These are phyloP conservation scores for Apis dorsata DNA, from an alignment of 1,140 invertebrate species.

Conservation along the genomic window DNA sequence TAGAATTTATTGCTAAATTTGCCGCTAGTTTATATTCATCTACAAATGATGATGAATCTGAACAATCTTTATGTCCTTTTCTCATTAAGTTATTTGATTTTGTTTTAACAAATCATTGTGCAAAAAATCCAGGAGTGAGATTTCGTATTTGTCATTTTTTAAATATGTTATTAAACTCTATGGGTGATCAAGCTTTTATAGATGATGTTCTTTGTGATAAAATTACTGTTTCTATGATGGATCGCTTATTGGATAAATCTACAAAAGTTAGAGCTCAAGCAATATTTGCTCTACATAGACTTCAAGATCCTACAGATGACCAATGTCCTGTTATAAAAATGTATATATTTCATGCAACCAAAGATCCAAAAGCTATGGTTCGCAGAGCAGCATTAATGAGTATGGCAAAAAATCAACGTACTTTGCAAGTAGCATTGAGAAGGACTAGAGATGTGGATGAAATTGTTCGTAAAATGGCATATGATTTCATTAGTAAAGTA, in stretches of 20 bases:
- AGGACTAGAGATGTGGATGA: slow-evolving; percentile 88
- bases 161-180: slow-evolving; percentile 85
- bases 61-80: slow-evolving; percentile 69
- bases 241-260: slow-evolving; percentile 86
- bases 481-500: slow-evolving; percentile 85
- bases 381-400: slow-evolving; percentile 73
- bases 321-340: slow-evolving; percentile 89
- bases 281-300: slow-evolving; percentile 87
- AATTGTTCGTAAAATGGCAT: slow-evolving; percentile 87
- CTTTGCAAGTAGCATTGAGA: slow-evolving; percentile 82
- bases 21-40: slow-evolving; percentile 70
- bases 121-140: slow-evolving; percentile 83
- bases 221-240: slow-evolving; percentile 86
- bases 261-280: slow-evolving; percentile 89
- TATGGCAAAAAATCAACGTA: slow-evolving; percentile 76
- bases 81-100: slow-evolving; percentile 70
- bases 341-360: slow-evolving; percentile 88
- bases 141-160: slow-evolving; percentile 88
- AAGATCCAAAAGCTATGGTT: slow-evolving; percentile 86
- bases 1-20: slow-evolving; percentile 82
- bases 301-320: slow-evolving; percentile 89
- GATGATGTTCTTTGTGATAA: slow-evolving; percentile 88
- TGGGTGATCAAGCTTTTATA: slow-evolving; percentile 88
- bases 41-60: slow-evolving; percentile 53
- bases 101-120: slow-evolving; percentile 78